A percentile compares a stretch with the other conserved stretches of the same genome.
These are phyloP conservation scores for Misgurnus mizolepis DNA, from an alignment of 2,113 vertebrate genomes.

Conservation along the genomic window DNA sequence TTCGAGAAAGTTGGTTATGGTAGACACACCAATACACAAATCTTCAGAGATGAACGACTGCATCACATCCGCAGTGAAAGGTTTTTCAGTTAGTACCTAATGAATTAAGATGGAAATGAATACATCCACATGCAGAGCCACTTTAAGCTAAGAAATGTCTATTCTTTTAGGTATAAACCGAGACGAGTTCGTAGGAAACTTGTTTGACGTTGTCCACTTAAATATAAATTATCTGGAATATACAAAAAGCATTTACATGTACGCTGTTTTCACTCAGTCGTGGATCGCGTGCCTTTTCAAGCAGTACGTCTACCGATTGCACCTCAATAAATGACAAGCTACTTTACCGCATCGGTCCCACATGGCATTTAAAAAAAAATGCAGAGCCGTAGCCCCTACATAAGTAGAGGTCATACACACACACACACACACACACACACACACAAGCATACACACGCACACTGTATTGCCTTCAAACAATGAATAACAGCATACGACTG, in stretches of 20 bases:
- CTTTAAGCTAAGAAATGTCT: conserved; percentile 71
- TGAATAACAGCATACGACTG: conserved; percentile 28
- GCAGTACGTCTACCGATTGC: conserved; percentile 65
- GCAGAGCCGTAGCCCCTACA: conserved; percentile 72
- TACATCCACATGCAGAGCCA: conserved; percentile 79
- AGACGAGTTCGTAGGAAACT: conserved; percentile 76
- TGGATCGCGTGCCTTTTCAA: conserved; percentile 66
- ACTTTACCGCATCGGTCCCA: conserved; percentile 67
- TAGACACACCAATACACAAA: conserved; percentile 64
- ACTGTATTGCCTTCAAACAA: conserved; percentile 65
- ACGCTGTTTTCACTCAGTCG: conserved; percentile 70
- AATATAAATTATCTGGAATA: conserved; percentile 79
- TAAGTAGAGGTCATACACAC: conserved; percentile 54
- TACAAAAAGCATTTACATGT: conserved; percentile 77
- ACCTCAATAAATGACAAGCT: conserved; percentile 72
- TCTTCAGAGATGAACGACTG: conserved; percentile 42
- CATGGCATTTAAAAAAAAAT: conserved; percentile 67
- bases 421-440: conserved; percentile 54
- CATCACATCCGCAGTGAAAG: conserved; percentile 60
- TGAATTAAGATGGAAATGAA: conserved; percentile 63
- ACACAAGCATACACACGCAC: conserved; percentile 55
- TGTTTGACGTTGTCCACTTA: conserved; percentile 55
- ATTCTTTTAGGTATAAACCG: conserved; percentile 73
- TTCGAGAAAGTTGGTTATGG: conserved; percentile 60
- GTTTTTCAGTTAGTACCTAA: conserved; percentile 68